phyloP scores from a whole-genome alignment of 2,113 vertebrate genomes.

The Echinops telfairi region DNA sequence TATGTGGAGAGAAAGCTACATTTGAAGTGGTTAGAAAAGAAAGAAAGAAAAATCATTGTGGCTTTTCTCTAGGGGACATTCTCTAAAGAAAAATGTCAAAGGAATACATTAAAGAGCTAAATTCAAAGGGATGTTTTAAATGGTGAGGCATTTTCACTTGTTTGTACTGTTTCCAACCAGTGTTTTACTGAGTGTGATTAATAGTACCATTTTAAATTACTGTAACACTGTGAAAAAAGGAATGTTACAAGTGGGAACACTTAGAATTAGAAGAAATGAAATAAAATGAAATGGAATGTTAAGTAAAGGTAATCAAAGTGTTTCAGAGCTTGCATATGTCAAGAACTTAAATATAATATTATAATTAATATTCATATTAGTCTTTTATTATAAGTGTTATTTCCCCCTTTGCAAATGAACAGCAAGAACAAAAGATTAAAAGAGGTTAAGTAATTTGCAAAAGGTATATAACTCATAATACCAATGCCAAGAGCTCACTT shows the following conservation, averaged over 20 bases:
- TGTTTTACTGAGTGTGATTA: constrained; percentile 53
- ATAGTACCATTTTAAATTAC: not conserved
- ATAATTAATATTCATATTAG: not conserved
- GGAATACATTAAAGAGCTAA: not conserved
- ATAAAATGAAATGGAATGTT: not conserved
- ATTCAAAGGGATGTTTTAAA: not conserved
- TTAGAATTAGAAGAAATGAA: constrained; percentile 18
- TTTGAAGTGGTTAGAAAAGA: constrained; percentile 10
- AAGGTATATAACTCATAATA: not conserved
- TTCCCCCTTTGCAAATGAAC: not conserved
- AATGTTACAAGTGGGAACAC: not conserved
- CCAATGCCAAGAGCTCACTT: not conserved
- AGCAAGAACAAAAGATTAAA: not conserved
- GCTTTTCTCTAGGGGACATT: not conserved
- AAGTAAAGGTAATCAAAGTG: constrained; percentile 26
- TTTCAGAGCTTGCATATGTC: not conserved
- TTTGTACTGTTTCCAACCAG: not conserved
- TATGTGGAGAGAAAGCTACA: not conserved
- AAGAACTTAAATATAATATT: constrained; percentile 16
- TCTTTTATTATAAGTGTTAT: not conserved
- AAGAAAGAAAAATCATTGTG: not conserved
- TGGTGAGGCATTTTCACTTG: not conserved
- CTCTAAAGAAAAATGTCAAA: not conserved
- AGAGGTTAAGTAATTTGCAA: not conserved
- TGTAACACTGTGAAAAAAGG: not conserved